These are phyloP conservation scores for Brachypalpus laphriformis DNA, from an alignment of 2,888 invertebrate genomes.

Conservation along the genomic window DNA sequence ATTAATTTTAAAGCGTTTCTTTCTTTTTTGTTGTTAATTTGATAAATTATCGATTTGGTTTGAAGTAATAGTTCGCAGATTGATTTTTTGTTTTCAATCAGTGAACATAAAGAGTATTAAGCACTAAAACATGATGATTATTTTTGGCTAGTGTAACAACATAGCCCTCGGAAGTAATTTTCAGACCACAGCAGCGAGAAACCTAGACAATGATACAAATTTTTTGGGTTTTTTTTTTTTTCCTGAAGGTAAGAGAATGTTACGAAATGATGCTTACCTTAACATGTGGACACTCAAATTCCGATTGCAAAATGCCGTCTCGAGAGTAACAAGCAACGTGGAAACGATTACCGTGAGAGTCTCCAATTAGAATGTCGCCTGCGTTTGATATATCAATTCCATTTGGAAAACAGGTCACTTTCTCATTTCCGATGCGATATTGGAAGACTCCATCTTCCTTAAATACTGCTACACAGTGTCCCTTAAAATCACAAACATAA, in stretches of 20 bases:
- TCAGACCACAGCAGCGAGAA: constrained; percentile 98
- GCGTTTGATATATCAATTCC: constrained; percentile 99
- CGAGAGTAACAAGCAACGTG: constrained; percentile 97
- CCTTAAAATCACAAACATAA: constrained; percentile 99
- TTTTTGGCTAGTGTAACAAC: constrained; percentile 98
- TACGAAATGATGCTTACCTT: constrained; percentile 87
- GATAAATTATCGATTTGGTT: constrained; percentile 75
- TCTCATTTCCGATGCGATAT: constrained; percentile 97
- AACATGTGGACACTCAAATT: constrained; percentile 98
- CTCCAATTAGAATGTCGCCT: constrained; percentile 97
- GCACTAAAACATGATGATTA: constrained; percentile 98
- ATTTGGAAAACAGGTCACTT: constrained; percentile 97
- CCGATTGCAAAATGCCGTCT: constrained; percentile 93
- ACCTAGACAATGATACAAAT: constrained; percentile 86
- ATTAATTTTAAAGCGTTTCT: constrained; percentile 75
- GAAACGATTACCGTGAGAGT: constrained; percentile 98
- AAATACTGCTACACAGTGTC: constrained; percentile 98
- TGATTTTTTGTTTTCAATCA: constrained; percentile 85
- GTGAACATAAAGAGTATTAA: constrained; percentile 96
- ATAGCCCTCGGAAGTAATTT: constrained; percentile 98
- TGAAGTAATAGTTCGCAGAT: constrained; percentile 77
- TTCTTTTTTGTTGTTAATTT: constrained; percentile 71
- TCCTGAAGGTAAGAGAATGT: not conserved
- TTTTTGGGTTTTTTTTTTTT: constrained; percentile 16
- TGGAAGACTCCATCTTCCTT: constrained; percentile 95